These are phyloP conservation scores for Hippocampus barbouri DNA, from an alignment of 2,113 vertebrate genomes.

Conservation along the genomic window DNA sequence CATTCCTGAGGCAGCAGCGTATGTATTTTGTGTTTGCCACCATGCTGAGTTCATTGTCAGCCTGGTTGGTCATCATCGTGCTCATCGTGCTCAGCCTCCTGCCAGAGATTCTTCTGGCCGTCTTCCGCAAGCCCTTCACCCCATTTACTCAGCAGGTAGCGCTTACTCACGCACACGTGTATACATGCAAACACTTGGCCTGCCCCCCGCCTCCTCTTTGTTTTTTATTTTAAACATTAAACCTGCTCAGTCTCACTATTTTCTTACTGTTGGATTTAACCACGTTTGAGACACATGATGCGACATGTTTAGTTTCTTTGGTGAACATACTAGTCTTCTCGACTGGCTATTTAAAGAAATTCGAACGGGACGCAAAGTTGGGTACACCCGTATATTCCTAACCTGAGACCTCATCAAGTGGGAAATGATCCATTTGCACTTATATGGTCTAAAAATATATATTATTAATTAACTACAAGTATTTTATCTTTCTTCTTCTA, in stretches of 20 bases:
- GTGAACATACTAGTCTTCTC: neutral
- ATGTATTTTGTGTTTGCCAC: conserved; percentile 97
- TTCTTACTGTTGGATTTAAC: neutral
- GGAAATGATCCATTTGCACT: too few species aligned
- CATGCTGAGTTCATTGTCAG: conserved; percentile 89
- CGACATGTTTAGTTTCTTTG: neutral
- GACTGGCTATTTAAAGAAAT: neutral
- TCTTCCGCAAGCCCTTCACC: conserved; percentile 64
- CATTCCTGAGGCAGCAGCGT: conserved; percentile 91
- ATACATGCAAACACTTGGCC: neutral
- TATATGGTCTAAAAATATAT: too few species aligned
- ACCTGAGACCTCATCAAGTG: too few species aligned
- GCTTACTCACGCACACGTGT: neutral
- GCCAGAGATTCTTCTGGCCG: conserved; percentile 84
- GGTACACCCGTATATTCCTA: neutral
- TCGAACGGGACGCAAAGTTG: neutral
- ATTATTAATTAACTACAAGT: too few species aligned
- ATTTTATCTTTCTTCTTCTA: too few species aligned
- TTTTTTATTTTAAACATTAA: neutral
- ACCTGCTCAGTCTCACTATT: neutral
- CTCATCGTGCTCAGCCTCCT: conserved; percentile 91
- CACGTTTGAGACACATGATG: neutral
- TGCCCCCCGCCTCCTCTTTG: fast-evolving
- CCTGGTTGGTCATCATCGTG: conserved; percentile 91
- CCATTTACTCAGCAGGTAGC: conserved; percentile 66